Evolutionary conservation across 2,113 vertebrate genomes (phyloP).

Genomic region (Mus pahari): DNA sequence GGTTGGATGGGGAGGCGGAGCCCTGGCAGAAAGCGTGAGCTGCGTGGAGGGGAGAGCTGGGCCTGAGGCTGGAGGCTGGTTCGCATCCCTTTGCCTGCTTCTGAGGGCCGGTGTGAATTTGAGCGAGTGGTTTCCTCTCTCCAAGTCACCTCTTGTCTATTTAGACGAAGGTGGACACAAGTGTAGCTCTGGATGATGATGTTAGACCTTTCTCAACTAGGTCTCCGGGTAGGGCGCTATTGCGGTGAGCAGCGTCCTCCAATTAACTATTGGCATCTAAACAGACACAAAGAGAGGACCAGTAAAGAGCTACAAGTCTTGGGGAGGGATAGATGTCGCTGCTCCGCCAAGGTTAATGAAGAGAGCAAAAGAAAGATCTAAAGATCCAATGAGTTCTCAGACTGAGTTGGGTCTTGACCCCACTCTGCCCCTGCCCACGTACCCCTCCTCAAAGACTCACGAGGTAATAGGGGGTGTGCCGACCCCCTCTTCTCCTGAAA

Average conservation of each 20-base stretch:
- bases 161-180: background rate
- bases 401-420: background rate
- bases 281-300: background rate
- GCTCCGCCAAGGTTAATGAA: background rate
- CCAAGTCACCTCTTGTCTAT: background rate
- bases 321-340: background rate
- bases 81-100: background rate
- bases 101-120: background rate
- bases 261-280: background rate
- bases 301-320: background rate
- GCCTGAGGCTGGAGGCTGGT: background rate
- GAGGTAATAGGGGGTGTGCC: background rate
- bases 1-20: constrained; percentile 59
- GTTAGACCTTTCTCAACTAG: background rate
- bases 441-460: background rate
- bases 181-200: background rate
- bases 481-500: background rate
- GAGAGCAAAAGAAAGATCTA: background rate
- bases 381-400: background rate
- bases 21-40: constrained; percentile 13
- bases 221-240: background rate
- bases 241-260: background rate
- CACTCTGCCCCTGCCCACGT: accelerated
- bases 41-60: background rate
- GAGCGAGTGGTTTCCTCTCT: background rate